Evolutionary conservation across 1,140 invertebrate genomes (phyloP).

Genomic region (Pteromalus puparum): DNA sequence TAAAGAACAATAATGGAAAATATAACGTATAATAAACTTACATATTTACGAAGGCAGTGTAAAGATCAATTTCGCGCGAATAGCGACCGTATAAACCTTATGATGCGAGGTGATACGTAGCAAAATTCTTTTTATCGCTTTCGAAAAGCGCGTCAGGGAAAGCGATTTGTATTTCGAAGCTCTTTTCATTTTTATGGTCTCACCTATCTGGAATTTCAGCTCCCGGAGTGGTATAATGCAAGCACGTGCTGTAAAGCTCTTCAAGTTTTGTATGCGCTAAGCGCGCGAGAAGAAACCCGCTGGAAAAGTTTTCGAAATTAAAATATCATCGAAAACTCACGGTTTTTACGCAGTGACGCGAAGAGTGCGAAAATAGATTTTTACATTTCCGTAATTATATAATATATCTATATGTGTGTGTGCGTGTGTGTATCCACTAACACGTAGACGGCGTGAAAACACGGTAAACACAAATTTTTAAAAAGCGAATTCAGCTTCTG

Average conservation of each 20-base stretch:
- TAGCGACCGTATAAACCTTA: too few species aligned
- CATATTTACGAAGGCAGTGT: background rate
- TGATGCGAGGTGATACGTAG: too few species aligned
- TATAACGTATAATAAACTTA: background rate
- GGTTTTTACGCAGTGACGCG: too few species aligned
- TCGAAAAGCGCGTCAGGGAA: background rate
- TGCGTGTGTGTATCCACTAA: constrained; percentile 1
- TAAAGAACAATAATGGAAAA: background rate
- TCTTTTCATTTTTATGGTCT: constrained; percentile 25
- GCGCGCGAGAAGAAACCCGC: background rate
- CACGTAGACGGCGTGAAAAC: background rate
- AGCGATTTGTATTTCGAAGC: constrained; percentile 3
- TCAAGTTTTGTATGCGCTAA: background rate
- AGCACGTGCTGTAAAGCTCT: constrained; percentile 28
- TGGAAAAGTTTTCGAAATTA: background rate
- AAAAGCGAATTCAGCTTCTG: too few species aligned
- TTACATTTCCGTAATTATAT: background rate
- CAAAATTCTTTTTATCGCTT: background rate
- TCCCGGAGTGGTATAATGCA: background rate
- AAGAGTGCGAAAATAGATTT: background rate
- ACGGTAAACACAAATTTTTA: background rate
- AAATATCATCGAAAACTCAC: too few species aligned
- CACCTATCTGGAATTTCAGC: constrained; percentile 3
- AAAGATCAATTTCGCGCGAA: background rate
- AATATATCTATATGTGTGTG: background rate